phyloP scores from a whole-genome alignment of 2,888 invertebrate genomes.

The Oxyteleia sp. region DNA sequence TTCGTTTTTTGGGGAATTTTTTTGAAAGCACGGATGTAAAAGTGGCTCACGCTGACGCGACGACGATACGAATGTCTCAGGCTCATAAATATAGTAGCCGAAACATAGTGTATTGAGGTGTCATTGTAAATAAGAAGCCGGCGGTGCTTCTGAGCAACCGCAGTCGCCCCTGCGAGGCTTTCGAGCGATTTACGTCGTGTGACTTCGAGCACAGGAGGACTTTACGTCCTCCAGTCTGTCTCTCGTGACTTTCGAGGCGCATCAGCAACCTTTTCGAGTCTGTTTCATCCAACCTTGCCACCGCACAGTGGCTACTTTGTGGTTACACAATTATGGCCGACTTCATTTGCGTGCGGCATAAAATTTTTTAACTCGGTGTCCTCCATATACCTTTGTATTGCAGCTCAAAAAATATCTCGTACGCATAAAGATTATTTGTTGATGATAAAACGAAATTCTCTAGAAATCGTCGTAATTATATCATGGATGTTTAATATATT shows the following conservation, averaged over 20 bases:
- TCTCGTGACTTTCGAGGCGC: constrained; percentile 34
- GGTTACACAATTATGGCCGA: constrained; percentile 73
- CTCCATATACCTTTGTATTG: no score
- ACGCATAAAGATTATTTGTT: no score
- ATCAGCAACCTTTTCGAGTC: constrained; percentile 48
- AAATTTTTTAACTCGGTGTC: no score
- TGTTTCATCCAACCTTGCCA: constrained; percentile 50
- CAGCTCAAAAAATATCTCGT: no score
- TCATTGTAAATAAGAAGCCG: constrained; percentile 75
- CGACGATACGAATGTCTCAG: constrained; percentile 55
- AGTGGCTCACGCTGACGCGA: constrained; percentile 38
- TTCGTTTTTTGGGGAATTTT: constrained; percentile 26
- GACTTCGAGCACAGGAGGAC: constrained; percentile 46
- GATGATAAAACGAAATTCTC: no score
- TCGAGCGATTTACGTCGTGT: constrained; percentile 68
- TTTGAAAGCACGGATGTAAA: constrained; percentile 16
- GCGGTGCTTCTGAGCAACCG: constrained; percentile 74
- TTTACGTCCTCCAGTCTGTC: constrained; percentile 53
- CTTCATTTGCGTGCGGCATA: constrained; percentile 69
- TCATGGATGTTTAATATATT: no score
- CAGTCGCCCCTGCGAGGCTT: constrained; percentile 63
- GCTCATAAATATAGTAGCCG: constrained; percentile 69
- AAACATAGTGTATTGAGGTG: constrained; percentile 72
- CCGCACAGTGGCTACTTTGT: constrained; percentile 75
- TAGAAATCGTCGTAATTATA: no score